phyloP scores from a whole-genome alignment of 2,797 vertebrate genomes.

The Sebastes hubbsi region DNA sequence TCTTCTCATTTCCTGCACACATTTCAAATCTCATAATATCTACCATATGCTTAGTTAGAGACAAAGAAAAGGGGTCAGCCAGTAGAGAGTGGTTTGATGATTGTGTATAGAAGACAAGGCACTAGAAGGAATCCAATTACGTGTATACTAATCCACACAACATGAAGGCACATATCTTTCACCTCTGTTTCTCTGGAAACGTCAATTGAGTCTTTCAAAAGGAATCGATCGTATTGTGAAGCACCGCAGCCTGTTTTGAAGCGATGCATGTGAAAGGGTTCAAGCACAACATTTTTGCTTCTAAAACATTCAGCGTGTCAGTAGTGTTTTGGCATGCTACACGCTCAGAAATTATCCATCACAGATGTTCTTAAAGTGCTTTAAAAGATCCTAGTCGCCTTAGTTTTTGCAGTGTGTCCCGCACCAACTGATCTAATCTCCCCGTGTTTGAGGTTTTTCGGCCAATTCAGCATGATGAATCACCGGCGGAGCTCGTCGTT shows the following conservation, averaged over 20 bases:
- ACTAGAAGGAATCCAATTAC: constrained; percentile 50
- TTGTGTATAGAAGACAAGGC: constrained; percentile 29
- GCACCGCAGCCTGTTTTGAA: constrained; percentile 5
- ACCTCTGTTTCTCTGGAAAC: constrained; percentile 27
- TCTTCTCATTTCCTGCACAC: constrained; percentile 70
- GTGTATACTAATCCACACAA: constrained; percentile 27
- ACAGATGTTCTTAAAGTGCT: neutral
- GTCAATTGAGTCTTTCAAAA: constrained; percentile 11
- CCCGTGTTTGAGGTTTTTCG: too few relatives aligned
- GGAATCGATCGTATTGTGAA: constrained; percentile 8
- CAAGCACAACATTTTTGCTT: neutral
- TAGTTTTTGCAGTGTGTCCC: too few relatives aligned
- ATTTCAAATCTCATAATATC: constrained; percentile 68
- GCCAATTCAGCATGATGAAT: too few relatives aligned
- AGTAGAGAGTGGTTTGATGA: constrained; percentile 35
- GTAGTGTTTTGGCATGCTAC: neutral
- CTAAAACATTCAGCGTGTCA: constrained; percentile 17
- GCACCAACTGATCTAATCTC: too few relatives aligned
- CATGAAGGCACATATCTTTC: constrained; percentile 32
- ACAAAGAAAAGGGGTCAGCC: constrained; percentile 50
- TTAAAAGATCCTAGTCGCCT: neutral
- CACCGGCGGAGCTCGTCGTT: too few relatives aligned
- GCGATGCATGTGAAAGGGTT: neutral
- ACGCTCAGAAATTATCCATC: constrained; percentile 19
- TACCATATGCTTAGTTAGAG: constrained; percentile 65